phyloP scores from a whole-genome alignment of 2,113 vertebrate genomes.

The Entomyzon cyanotis region DNA sequence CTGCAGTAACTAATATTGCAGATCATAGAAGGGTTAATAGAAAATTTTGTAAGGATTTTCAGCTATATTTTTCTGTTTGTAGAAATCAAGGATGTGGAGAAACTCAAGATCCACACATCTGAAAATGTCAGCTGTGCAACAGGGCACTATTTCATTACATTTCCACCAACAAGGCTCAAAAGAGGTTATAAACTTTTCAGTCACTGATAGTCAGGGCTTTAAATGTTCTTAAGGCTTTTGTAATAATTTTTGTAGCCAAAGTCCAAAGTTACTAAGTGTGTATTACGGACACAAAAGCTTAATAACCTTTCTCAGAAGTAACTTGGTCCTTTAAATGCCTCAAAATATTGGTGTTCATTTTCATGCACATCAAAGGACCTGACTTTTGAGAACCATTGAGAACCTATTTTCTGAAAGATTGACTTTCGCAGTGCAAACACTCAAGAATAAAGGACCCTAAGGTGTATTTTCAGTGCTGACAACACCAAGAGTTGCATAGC shows the following conservation, averaged over 20 bases:
- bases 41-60: not conserved
- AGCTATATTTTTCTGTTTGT: not conserved
- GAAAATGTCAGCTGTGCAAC: slow-evolving; percentile 14
- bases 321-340: not conserved
- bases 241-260: not conserved
- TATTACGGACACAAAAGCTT: not conserved
- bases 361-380: not conserved
- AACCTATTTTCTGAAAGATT: not conserved
- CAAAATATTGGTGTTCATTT: not conserved
- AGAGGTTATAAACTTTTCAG: slow-evolving; percentile 6
- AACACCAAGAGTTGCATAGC: not conserved
- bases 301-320: not conserved
- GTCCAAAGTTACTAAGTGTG: not conserved
- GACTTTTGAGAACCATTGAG: not conserved
- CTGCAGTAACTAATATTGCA: not conserved
- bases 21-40: not conserved
- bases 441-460: not conserved
- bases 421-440: not conserved
- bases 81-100: not conserved
- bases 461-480: not conserved
- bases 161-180: not conserved
- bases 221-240: not conserved
- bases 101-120: not conserved
- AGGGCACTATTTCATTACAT: not conserved
- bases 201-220: not conserved